Conservation (phyloP, 2,113 vertebrate species). For the Lepisosteus oculatus region DNA sequence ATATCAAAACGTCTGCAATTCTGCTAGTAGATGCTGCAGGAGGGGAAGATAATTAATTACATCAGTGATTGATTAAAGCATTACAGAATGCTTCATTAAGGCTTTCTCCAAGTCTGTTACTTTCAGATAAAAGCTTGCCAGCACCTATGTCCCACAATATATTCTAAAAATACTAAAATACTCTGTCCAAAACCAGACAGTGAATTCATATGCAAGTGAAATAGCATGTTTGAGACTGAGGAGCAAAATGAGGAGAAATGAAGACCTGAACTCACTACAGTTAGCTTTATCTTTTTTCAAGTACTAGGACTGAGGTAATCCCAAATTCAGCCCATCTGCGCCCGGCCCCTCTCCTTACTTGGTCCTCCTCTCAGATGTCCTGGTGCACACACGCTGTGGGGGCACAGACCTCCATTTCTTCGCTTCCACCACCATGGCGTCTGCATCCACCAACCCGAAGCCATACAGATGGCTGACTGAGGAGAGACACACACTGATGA, state of each 20-base stretch:
- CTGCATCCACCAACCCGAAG: conserved; percentile 90
- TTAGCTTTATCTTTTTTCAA: no score
- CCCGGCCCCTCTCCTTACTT: conserved; percentile 63
- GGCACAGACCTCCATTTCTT: conserved; percentile 81
- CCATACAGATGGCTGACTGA: conserved; percentile 93
- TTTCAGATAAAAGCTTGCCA: conserved; percentile 1
- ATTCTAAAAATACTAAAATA: conserved; percentile 4
- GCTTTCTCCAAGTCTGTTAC: neutral
- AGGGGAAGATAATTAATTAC: conserved; percentile 4
- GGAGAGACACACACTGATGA: conserved; percentile 42
- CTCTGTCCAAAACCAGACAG: neutral
- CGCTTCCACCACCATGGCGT: conserved; percentile 83
- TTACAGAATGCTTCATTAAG: conserved; percentile 13
- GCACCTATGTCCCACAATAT: conserved; percentile 9
- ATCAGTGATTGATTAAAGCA: conserved; percentile 11
- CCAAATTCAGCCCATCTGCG: no score
- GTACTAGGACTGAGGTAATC: no score
- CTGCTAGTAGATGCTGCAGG: neutral
- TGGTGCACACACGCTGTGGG: conserved; percentile 73
- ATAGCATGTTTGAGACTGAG: neutral
- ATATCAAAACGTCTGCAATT: neutral
- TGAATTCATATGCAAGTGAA: neutral
- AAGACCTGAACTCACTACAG: no score
- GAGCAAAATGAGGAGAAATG: neutral
- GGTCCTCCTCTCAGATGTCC: conserved; percentile 63